Conservation (phyloP, 2,113 vertebrate genomes). For the Rhinoptilus africanus region DNA sequence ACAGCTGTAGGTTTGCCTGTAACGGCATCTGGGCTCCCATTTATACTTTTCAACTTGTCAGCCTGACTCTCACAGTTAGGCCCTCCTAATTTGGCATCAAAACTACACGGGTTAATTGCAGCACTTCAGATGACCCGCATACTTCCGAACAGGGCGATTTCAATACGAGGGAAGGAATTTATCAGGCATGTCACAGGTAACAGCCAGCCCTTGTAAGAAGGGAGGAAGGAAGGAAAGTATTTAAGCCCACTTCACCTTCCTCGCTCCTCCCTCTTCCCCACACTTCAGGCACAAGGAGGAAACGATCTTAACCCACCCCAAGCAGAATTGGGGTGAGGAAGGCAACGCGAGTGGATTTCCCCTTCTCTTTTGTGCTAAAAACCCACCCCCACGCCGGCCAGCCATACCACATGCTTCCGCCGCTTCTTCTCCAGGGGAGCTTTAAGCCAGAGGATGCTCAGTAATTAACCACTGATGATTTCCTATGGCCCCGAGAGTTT, state of each 20-base stretch:
- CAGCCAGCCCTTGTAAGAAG: background rate
- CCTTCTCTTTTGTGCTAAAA: background rate
- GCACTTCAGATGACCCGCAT: background rate
- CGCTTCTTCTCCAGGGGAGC: background rate
- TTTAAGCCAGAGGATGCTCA: background rate
- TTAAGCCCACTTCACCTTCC: background rate
- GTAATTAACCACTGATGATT: background rate
- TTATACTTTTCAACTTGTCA: background rate
- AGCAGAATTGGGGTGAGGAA: background rate
- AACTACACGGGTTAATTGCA: background rate
- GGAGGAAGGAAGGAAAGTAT: background rate
- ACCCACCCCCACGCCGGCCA: fast-evolving
- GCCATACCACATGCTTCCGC: background rate
- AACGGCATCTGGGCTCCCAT: background rate
- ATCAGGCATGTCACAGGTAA: background rate
- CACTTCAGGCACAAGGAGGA: background rate
- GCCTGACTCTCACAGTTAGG: background rate
- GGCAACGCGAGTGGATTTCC: fast-evolving
- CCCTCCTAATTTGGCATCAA: background rate
- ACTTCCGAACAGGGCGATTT: background rate
- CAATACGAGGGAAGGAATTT: background rate
- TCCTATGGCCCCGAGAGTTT: background rate
- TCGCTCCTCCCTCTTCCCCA: background rate
- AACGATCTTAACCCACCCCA: background rate
- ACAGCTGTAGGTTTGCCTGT: background rate